Conservation (phyloP, 2,113 vertebrate genomes). For the Choloepus hoffmanni region DNA sequence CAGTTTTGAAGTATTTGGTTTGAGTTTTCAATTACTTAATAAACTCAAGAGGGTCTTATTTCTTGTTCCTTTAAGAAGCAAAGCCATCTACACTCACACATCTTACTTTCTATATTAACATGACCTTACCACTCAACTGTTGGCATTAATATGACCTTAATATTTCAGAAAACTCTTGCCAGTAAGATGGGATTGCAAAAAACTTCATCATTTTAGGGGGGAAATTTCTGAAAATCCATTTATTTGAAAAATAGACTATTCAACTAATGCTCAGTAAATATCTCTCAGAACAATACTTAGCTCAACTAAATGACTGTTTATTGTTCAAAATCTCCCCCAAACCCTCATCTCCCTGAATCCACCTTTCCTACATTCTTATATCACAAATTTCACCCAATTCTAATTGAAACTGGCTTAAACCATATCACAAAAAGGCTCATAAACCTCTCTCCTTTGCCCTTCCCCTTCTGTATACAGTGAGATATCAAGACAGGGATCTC, state of each 20-base stretch:
- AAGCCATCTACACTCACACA: background rate
- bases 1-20: background rate
- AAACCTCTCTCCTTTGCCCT: background rate
- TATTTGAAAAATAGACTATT: background rate
- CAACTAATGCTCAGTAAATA: background rate
- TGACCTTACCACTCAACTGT: slow-evolving; percentile 1
- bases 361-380: background rate
- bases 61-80: background rate
- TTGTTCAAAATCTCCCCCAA: background rate
- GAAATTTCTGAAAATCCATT: background rate
- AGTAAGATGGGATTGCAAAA: slow-evolving; percentile 19
- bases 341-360: background rate
- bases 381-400: background rate
- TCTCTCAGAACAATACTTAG: background rate
- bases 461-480: background rate
- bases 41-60: background rate
- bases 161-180: slow-evolving; percentile 41
- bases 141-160: background rate
- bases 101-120: background rate
- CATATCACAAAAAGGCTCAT: background rate
- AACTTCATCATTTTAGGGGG: background rate
- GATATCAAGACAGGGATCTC: background rate
- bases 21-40: background rate
- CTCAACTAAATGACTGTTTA: background rate
- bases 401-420: background rate